Base-by-base conservation (phyloP, 2,797 vertebrate genomes). In the Aphelocoma californica region DNA sequence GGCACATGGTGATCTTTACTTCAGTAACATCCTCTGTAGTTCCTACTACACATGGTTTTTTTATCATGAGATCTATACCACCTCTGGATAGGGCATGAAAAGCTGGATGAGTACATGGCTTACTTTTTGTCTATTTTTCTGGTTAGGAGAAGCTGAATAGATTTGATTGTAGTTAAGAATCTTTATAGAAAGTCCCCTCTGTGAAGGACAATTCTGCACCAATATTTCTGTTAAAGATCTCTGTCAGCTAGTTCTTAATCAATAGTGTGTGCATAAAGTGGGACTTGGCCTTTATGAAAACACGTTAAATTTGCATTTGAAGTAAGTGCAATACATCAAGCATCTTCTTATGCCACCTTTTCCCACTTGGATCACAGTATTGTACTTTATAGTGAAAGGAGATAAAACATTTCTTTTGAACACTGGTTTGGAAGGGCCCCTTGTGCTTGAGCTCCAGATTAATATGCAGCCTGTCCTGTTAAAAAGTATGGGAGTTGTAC, bases 231-330 rank as follows among this genome's bases (percentile, higher is more conserved):
- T 36, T 88, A 65, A 79, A 93, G 77, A 86, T 66, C 85, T 93
- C 77, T 66, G 88, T 61, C 70, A 88, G 88, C 32, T 81, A 72
- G 45, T 42, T 95, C 80, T 95, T 96, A 95, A 95, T 95, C 67
- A 96, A 89, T 81, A 81, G 34, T 2, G 0, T 28, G 32, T 87
- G 34, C 34, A 42, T 36, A 74, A 85, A 78, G 47, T 42, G 31
- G n/a, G 38, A 62, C 85, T 92, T 78, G 47, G 75, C 60, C 70
- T 94, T 94, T 81, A 88, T 36, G 32, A 72, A 81, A 91, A 92
- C 57, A 69, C 26, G 53, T 42, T 67, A 23, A 42, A 64, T 89
- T 89, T 92, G 11, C 47, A 78, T 89, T 93, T 93, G 50, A 91
- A 93, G 20, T 57, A 82, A 92, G 54, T 48, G 47, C 40, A 72